Evolutionary conservation across 2,797 vertebrate genomes (phyloP), one percentile per base, ranked within the genome.

Genomic region (Alosa sapidissima): DNA sequence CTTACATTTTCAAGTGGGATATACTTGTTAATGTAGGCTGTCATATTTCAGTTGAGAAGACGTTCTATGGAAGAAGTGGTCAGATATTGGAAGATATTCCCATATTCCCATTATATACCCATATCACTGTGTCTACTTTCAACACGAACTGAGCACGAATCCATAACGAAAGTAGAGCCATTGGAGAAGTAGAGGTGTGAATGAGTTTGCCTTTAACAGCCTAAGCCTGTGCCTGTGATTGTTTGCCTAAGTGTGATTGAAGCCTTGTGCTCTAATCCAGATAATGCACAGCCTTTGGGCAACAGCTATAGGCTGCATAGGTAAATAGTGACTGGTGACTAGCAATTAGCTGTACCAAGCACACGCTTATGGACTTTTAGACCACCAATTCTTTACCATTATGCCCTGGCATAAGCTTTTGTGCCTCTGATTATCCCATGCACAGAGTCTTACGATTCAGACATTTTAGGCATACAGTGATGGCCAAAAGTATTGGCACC

Each of bases 201-300:
- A 41, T 72, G 11, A 72, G 28, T 16, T 9, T 72, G 65, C 33
- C 65, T 72, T 36, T 72, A 14, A 3, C 65, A 41, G 65, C 65
- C 62, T 65, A 65, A 65, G 24, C 24, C 10, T 19, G 11, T 75
- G 62, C 62, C 62, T 65, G 24, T 28, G 62, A 65, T 10, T 28
- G 62, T 52, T 52, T 52, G 13, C 13, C 51, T 68, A 72, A 72
- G 65, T 72, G 36, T 75, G 68, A 75, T 19, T 75, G 68, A 41
- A 13, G 14, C 13, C 68, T 36, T 6, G 11, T 19, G 13, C 41
- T 47, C 14, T 78, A 78, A 78, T 78, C 36, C 72, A 47, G 41
- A 78, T 45, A 78, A 78, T 8, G 16, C 72, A 78, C 72, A 78
- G 65, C 72, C 41, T 75, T 45, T 75, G 33, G 14, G n/a, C 8